Percentiles rank a stretch among this genome's conserved stretches.
Evolutionary conservation across 2,113 vertebrate species (phyloP).

Genomic region (Mobula hypostoma): DNA sequence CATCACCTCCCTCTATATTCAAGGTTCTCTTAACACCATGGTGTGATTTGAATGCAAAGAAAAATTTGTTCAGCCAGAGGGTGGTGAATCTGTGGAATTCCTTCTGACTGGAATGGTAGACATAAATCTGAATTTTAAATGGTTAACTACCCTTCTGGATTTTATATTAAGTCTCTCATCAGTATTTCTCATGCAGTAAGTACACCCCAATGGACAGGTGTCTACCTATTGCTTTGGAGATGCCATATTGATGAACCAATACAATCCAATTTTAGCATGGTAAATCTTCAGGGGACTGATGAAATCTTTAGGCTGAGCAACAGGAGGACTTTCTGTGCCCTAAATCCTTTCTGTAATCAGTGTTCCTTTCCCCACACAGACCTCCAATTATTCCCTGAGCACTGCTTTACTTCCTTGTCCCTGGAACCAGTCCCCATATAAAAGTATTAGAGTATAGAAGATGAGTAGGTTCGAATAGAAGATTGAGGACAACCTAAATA

Average conservation of each 20-base stretch:
- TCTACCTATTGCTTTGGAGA: neutral
- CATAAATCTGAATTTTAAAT: too few relatives aligned
- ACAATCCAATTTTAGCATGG: neutral
- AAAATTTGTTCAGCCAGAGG: too few relatives aligned
- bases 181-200: neutral
- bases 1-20: too few relatives aligned
- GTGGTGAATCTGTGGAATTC: too few relatives aligned
- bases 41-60: too few relatives aligned
- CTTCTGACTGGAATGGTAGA: too few relatives aligned
- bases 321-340: neutral
- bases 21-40: too few relatives aligned
- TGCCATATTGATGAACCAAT: neutral
- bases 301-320: neutral
- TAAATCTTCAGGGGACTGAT: neutral
- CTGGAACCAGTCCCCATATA: neutral
- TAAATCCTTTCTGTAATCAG: neutral
- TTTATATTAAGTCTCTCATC: too few relatives aligned
- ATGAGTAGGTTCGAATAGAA: too few relatives aligned
- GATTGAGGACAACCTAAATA: neutral
- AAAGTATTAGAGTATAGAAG: neutral
- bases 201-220: neutral
- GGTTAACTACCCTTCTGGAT: neutral
- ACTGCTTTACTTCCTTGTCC: neutral
- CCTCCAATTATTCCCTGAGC: neutral
- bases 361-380: neutral